phyloP scores from a whole-genome alignment of 2,888 invertebrate genomes.

The Coecobrya sp. region DNA sequence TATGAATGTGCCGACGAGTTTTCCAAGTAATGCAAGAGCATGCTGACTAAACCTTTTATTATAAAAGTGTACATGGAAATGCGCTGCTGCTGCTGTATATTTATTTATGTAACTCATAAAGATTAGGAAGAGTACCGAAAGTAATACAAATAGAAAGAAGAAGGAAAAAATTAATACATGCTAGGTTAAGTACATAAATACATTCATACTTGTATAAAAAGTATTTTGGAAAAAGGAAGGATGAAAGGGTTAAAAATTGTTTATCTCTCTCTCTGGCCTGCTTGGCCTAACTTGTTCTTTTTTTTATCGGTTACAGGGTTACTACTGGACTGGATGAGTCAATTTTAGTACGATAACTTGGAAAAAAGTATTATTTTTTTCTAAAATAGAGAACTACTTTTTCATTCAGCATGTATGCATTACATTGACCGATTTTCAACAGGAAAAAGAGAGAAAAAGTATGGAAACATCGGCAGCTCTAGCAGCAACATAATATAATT shows the following conservation, averaged over 20 bases:
- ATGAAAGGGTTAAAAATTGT: constrained; percentile 29
- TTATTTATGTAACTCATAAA: too few relatives aligned
- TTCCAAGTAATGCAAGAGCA: too few relatives aligned
- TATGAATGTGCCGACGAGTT: too few relatives aligned
- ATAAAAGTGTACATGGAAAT: too few relatives aligned
- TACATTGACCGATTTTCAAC: neutral
- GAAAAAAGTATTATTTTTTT: neutral
- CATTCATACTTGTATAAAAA: too few relatives aligned
- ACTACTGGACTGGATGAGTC: constrained; percentile 12
- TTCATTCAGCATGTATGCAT: neutral
- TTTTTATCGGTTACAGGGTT: constrained; percentile 34
- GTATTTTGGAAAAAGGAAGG: neutral
- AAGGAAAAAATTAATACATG: neutral
- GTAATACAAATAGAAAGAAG: neutral
- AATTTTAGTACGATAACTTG: neutral
- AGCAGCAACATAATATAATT: neutral
- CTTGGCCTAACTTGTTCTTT: neutral
- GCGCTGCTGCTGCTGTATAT: too few relatives aligned
- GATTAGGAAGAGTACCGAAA: too few relatives aligned
- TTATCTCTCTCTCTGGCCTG: neutral
- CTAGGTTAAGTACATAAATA: neutral
- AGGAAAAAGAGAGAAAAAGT: neutral
- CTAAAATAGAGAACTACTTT: neutral
- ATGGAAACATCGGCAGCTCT: too few relatives aligned
- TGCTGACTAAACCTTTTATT: too few relatives aligned